A percentile compares a stretch with the other conserved stretches of the same genome.
Conservation (phyloP, 1,140 invertebrate genomes). For the Anastrepha obliqua region DNA sequence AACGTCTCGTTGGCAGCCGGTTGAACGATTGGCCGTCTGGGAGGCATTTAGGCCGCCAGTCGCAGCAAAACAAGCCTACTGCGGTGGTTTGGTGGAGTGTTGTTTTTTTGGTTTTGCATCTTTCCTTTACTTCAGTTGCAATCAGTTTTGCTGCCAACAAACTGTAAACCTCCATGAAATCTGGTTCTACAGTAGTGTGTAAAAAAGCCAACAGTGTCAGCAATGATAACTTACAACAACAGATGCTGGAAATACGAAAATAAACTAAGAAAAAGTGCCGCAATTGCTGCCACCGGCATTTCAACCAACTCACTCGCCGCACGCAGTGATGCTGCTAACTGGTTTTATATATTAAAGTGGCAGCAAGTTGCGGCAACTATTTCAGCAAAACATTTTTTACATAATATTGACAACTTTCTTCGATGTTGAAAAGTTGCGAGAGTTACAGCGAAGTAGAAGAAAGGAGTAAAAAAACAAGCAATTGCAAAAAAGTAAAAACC, state of each 20-base stretch:
- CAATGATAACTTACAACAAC: not conserved
- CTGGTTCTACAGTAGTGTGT: not conserved
- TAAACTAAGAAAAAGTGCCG: not conserved
- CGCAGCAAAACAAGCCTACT: not conserved
- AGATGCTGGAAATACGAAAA: not conserved
- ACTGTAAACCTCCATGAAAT: not conserved
- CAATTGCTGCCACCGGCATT: slow-evolving; percentile 14
- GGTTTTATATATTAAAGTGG: not conserved
- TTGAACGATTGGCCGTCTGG: slow-evolving; percentile 40
- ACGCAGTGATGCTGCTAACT: not conserved
- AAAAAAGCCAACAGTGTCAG: not conserved
- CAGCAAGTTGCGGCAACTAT: slow-evolving; percentile 27
- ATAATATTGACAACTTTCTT: slow-evolving; percentile 52
- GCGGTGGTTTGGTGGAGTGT: not conserved
- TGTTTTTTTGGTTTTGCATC: not conserved
- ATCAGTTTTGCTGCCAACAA: not conserved
- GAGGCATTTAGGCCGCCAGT: not conserved
- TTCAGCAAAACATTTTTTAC: slow-evolving; percentile 24
- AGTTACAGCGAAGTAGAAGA: not conserved
- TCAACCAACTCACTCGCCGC: not conserved
- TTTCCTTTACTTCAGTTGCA: not conserved
- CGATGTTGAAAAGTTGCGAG: slow-evolving; percentile 5
- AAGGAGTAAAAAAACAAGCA: not conserved
- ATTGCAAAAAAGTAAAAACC: not conserved
- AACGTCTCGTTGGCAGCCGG: not conserved